Conservation (phyloP, 2,797 vertebrate genomes). For the Arremon aurantiirostris region DNA sequence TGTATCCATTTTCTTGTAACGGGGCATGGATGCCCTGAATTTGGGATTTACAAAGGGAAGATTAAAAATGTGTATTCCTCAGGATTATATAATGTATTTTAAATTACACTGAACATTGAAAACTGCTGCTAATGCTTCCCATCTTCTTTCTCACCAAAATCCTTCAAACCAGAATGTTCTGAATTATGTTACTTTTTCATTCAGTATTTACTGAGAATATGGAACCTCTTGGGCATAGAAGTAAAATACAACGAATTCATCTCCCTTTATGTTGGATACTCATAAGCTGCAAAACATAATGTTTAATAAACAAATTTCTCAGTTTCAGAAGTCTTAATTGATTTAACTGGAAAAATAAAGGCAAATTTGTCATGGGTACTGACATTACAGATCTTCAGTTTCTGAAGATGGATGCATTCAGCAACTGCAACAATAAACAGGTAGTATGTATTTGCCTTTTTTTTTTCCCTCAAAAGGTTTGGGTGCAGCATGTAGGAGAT, state of each 20-base stretch:
- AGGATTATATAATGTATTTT: not conserved
- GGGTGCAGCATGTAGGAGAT: not conserved
- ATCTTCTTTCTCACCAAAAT: not conserved
- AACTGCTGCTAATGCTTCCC: not conserved
- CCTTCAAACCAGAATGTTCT: not conserved
- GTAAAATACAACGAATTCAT: not conserved
- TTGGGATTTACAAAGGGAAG: not conserved
- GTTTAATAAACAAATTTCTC: not conserved
- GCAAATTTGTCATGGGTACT: not conserved
- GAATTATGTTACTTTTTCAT: not conserved
- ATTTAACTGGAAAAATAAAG: not conserved
- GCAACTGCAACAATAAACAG: not conserved
- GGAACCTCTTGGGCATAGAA: not conserved
- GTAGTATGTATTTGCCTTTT: not conserved
- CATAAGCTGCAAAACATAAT: not conserved
- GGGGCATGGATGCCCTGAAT: not conserved
- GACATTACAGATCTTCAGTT: not conserved
- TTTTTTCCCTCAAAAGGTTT: not conserved
- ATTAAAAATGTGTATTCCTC: not conserved
- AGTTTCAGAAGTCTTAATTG: not conserved
- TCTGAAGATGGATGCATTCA: not conserved
- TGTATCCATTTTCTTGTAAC: not conserved
- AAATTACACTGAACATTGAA: not conserved
- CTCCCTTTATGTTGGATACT: not conserved
- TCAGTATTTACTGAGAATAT: not conserved